phyloP scores from a whole-genome alignment of 23 tunicate genomes.

The Trididemnum miniatum region DNA sequence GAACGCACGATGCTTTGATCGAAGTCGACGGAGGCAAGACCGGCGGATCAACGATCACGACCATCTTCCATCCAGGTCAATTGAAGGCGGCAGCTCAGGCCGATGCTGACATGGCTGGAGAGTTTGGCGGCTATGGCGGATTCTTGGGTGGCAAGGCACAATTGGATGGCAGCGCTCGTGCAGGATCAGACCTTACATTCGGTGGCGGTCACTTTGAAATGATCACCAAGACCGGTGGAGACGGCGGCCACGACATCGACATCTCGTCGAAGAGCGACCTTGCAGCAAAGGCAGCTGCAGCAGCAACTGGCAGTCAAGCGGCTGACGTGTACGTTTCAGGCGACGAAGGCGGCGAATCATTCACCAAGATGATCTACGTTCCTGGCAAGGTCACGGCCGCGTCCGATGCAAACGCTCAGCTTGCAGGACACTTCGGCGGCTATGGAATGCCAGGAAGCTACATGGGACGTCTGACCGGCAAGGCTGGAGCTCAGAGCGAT shows the following conservation, averaged over 20 bases:
- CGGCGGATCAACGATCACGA: constrained; percentile 33
- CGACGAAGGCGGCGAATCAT: constrained; percentile 13
- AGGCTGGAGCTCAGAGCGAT: constrained; percentile 9
- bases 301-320: constrained; percentile 3
- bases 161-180: neutral
- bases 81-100: constrained; percentile 22
- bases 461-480: neutral
- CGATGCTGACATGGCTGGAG: neutral
- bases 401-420: neutral
- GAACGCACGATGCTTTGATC: constrained; percentile 27
- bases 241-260: neutral
- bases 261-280: neutral
- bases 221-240: constrained; percentile 13
- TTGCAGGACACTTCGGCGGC: neutral
- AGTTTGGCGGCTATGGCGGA: neutral
- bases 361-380: neutral
- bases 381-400: neutral
- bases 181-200: constrained; percentile 2
- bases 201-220: neutral
- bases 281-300: neutral
- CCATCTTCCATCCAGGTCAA: constrained; percentile 19
- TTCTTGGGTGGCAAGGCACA: constrained; percentile 3
- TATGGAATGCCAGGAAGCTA: neutral
- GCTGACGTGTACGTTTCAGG: neutral
- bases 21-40: constrained; percentile 47